These are phyloP conservation scores for Zelostemma sp. DNA, from an alignment of 1,140 invertebrate species.

Conservation along the genomic window DNA sequence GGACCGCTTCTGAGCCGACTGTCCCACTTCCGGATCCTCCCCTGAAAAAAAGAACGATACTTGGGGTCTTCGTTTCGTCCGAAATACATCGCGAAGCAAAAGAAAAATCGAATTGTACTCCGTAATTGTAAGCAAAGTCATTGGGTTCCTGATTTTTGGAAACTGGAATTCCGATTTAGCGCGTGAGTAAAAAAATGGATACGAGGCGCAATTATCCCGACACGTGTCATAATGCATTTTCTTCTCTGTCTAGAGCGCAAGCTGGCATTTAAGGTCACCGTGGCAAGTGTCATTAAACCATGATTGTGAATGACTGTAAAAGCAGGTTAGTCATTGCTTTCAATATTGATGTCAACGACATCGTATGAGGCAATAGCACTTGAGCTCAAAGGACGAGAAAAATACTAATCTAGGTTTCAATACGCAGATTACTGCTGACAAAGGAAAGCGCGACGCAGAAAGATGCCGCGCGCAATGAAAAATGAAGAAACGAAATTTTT, in stretches of 20 bases:
- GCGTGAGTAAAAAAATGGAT: too few species aligned
- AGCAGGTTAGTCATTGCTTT: conserved; percentile 40
- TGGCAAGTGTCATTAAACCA: conserved; percentile 38
- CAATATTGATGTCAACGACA: conserved; percentile 44
- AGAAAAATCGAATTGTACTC: too few species aligned
- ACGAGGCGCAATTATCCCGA: neutral
- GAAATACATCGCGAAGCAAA: too few species aligned
- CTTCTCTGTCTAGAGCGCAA: conserved; percentile 1
- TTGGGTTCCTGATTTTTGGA: too few species aligned
- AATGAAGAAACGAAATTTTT: conserved; percentile 9
- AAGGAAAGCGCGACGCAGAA: conserved; percentile 42
- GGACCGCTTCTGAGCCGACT: conserved; percentile 14
- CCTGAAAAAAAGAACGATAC: conserved; percentile 24
- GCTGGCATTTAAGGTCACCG: conserved; percentile 30
- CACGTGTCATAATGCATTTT: neutral
- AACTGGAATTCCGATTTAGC: too few species aligned
- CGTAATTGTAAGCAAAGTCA: too few species aligned
- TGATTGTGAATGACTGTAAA: conserved; percentile 42
- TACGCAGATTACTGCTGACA: conserved; percentile 28
- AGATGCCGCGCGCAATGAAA: too few species aligned
- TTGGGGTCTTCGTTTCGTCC: too few species aligned
- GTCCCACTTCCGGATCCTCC: conserved; percentile 17
- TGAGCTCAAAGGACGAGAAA: conserved; percentile 27
- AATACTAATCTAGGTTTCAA: conserved; percentile 28
- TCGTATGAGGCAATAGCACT: conserved; percentile 23